Evolutionary conservation across 2,113 vertebrate genomes (phyloP), one percentile per base, ranked within the genome.

Genomic region (Laticauda laticaudata): DNA sequence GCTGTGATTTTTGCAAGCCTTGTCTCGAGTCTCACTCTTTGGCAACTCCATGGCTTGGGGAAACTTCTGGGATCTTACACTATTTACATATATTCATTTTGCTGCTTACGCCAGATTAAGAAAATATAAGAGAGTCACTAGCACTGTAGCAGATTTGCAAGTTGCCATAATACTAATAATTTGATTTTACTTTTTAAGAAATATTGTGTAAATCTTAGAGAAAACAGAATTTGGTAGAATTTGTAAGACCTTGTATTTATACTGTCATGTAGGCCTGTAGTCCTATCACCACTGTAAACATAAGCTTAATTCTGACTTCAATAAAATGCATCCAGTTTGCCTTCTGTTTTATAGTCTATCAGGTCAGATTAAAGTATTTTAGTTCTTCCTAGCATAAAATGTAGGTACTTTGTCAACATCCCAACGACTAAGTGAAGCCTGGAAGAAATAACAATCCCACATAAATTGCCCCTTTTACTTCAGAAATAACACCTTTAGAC

Each of bases 71-170:
- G 48, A 51, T 7, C 48, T 51, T 51, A 51, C 48, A 51, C 64
- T 69, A 93, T 98, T 98, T 98, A 97, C 96, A 97, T 97, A 93
- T 96, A 95, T 97, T 97, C 96, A 97, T 97, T 98, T 97, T 97
- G 96, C 97, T 95, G 97, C 97, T 95, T 97, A 96, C 98, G 97
- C 96, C 97, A 98, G 97, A 96, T 93, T 97, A 89, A 93, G 95
- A 93, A 95, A 94, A 93, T 94, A 93, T 90, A 95, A 54, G 45
- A 7, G 85, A 94, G 81, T 92, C 88, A 89, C 95, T 24, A 53
- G 95, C 93, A 94, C 61, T 81, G 53, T 24, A 43, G 39, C 23
- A 87, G 91, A 56, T 75, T 51, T 20, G 21, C 18, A 23, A 11
- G 2, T 56, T 39, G n/a, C 54, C 8, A 54, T 53, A 34, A 39